A percentile compares a stretch with the other conserved stretches of the same genome.
phyloP scores from a whole-genome alignment of 2,888 invertebrate species.

The Carcina quercana region DNA sequence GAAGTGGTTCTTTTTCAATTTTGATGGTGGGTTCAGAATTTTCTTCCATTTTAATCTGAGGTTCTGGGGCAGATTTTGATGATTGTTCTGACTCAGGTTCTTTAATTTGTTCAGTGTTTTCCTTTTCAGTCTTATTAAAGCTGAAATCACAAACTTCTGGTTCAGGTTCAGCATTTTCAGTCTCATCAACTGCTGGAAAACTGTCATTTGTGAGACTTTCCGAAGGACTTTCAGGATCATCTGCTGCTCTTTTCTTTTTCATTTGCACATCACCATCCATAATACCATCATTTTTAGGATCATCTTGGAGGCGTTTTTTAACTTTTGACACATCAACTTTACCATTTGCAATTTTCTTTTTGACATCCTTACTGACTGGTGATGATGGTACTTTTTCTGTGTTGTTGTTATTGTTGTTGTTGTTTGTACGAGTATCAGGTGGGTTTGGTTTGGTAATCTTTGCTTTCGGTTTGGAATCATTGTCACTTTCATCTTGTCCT shows the following conservation, averaged over 20 bases:
- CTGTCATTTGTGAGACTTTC: conserved; percentile 91
- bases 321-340: conserved; percentile 72
- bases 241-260: conserved; percentile 67
- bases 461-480: conserved; percentile 54
- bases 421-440: conserved; percentile 55
- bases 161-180: conserved; percentile 70
- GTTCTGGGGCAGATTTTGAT: conserved; percentile 45
- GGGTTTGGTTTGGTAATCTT: conserved; percentile 46
- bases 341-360: conserved; percentile 64
- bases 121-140: conserved; percentile 62
- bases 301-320: conserved; percentile 73
- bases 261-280: conserved; percentile 76
- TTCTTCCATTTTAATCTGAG: conserved; percentile 44
- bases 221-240: conserved; percentile 83
- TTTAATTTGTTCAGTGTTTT: conserved; percentile 51
- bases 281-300: conserved; percentile 73
- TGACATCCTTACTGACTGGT: conserved; percentile 53
- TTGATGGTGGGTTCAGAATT: conserved; percentile 47
- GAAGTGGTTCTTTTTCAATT: conserved; percentile 52
- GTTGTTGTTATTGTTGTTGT: conserved; percentile 49
- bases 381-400: conserved; percentile 54
- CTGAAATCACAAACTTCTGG: conserved; percentile 66
- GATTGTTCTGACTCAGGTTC: conserved; percentile 43
- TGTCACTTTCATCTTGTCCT: conserved; percentile 64
- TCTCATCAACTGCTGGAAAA: conserved; percentile 85